Conservation (phyloP, 2,888 invertebrate species). For the Charanyca ferruginea region DNA sequence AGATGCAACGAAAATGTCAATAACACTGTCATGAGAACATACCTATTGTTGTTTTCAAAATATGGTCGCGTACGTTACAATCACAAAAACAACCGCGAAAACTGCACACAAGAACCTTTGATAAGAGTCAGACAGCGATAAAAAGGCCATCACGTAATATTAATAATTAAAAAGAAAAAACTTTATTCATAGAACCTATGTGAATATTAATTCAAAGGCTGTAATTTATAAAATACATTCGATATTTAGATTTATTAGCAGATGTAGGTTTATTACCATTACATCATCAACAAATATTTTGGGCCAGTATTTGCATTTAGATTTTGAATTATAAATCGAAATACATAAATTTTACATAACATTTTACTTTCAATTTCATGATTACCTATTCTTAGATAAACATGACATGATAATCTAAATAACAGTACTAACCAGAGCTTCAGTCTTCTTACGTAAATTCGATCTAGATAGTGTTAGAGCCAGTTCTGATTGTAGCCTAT, state of each 20-base stretch:
- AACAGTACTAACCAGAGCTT: conserved; percentile 90
- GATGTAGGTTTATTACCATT: conserved; percentile 25
- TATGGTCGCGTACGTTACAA: not conserved
- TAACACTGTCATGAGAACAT: conserved; percentile 13
- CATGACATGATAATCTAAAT: conserved; percentile 34
- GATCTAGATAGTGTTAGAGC: conserved; percentile 94
- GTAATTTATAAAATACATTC: not conserved
- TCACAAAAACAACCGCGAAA: conserved; percentile 17
- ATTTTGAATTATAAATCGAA: conserved; percentile 30
- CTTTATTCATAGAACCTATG: not conserved
- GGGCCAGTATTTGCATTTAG: conserved; percentile 41
- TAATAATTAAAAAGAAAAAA: not conserved
- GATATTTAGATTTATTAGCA: conserved; percentile 15
- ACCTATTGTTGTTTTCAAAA: conserved; percentile 21
- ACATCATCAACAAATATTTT: conserved; percentile 38
- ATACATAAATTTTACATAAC: conserved; percentile 40
- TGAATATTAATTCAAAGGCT: not conserved
- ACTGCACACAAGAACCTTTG: not conserved
- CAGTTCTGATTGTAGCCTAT: conserved; percentile 94
- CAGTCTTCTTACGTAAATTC: conserved; percentile 94
- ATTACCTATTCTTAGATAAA: conserved; percentile 32
- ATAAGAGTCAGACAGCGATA: not conserved
- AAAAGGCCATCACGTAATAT: not conserved
- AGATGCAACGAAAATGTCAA: conserved; percentile 7
- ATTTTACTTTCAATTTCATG: conserved; percentile 34